These are phyloP conservation scores for Vireo altiloquus DNA, from an alignment of 2,113 vertebrate genomes.

Conservation along the genomic window DNA sequence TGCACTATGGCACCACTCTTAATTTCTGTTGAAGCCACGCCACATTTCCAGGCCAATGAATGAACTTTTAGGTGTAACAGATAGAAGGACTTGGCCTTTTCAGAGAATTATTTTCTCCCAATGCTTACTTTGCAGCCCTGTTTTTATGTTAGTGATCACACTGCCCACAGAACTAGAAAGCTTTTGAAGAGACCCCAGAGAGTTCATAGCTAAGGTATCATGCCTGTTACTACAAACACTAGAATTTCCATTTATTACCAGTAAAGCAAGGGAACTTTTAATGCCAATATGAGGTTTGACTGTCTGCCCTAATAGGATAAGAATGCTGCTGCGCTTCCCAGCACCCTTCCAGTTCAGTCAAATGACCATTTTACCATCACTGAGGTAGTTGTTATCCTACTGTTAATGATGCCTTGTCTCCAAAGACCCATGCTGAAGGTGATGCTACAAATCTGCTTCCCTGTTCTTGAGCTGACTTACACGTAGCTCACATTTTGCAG, in stretches of 20 bases:
- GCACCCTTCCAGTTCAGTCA: background rate
- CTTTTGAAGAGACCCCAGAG: background rate
- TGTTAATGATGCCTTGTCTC: background rate
- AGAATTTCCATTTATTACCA: background rate
- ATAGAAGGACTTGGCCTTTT: background rate
- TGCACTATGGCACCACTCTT: background rate
- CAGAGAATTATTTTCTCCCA: background rate
- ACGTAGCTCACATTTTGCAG: background rate
- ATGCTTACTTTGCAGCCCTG: background rate
- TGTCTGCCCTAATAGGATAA: background rate
- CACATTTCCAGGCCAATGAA: background rate
- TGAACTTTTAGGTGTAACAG: background rate
- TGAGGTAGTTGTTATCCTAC: background rate
- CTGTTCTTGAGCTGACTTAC: background rate
- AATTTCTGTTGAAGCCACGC: background rate
- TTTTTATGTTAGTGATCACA: background rate
- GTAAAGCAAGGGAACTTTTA: background rate
- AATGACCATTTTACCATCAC: background rate
- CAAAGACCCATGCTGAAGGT: background rate
- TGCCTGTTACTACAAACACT: background rate
- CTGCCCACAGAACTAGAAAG: background rate
- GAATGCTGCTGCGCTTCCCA: background rate
- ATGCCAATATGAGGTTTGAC: background rate
- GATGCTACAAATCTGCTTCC: background rate
- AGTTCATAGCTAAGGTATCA: background rate